Conservation (phyloP, 2,113 vertebrate species). For the Mirza zaza region DNA sequence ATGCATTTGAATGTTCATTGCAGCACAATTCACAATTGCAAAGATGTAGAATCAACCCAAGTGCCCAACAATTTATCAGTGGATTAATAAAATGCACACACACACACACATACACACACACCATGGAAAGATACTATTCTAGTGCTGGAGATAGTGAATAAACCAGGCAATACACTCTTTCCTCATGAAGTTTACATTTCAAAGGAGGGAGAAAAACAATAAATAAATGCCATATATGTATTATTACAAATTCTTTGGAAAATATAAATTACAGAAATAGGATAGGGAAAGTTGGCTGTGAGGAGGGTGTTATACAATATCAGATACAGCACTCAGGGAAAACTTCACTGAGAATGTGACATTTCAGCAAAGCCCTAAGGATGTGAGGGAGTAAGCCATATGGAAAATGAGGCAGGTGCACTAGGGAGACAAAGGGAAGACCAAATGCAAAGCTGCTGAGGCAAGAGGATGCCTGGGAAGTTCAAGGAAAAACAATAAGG, state of each 20-base stretch:
- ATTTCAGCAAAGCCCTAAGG: neutral
- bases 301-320: neutral
- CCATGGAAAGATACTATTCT: neutral
- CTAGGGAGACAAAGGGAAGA: neutral
- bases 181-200: neutral
- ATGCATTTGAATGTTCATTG: too few relatives aligned
- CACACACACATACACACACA: too few relatives aligned
- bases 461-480: neutral
- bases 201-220: neutral
- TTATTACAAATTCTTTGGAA: neutral
- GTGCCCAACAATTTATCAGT: too few relatives aligned
- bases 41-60: too few relatives aligned
- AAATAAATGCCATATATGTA: neutral
- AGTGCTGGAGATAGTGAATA: neutral
- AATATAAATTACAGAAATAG: neutral
- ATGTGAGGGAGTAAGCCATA: neutral
- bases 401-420: neutral
- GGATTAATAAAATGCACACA: too few relatives aligned
- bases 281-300: neutral
- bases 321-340: neutral
- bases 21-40: too few relatives aligned
- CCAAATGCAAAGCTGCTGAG: neutral
- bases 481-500: neutral
- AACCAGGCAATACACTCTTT: neutral
- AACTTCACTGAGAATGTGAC: neutral